Evolutionary conservation across 2,888 invertebrate species (phyloP), one percentile per base, ranked within the genome.

Genomic region (Melipona bicolor): DNA sequence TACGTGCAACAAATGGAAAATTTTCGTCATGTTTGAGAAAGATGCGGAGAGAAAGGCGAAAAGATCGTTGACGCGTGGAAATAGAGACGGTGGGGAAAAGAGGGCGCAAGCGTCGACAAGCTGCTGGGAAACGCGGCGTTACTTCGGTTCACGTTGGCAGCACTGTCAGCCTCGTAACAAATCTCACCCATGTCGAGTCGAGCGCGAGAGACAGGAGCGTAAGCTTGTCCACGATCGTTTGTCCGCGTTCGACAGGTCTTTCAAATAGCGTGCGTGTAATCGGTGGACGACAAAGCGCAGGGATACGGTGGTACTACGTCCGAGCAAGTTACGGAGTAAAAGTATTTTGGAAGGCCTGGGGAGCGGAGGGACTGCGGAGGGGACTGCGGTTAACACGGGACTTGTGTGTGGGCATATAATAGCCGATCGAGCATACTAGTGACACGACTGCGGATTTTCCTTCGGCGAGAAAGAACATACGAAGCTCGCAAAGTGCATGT

Each of bases 141-240:
- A 84, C 2, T 32, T 54, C 43, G 24, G 49, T 27, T 68, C 36
- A 65, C 50, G 73, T 88, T 92, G 92, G 91, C 80, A 90, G 79
- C 76, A 90, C 84, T 91, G 92, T 84, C 89, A 87, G 89, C 87
- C 87, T 87, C 91, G 90, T 90, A 90, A 90, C 90, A 88, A 92
- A 89, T 89, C 89, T 88, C 88, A 88, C 87, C 89, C 84, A 91
- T 87, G 91, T 90, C 91, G 89, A 91, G 92, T 91, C 88, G 91
- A 89, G 90, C 90, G 91, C 89, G 90, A 91, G 90, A 91, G 90
- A 86, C 90, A 90, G 91, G 88, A 90, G 87, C 88, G 91, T 86
- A 87, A 88, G 83, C 87, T 89, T 87, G 89, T 91, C 83, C 87
- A 86, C 85, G 88, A 90, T 82, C 82, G 84, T 90, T 89, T 89